Base-by-base conservation (phyloP, 2,888 invertebrate genomes). In the Parnassius glacialis region DNA sequence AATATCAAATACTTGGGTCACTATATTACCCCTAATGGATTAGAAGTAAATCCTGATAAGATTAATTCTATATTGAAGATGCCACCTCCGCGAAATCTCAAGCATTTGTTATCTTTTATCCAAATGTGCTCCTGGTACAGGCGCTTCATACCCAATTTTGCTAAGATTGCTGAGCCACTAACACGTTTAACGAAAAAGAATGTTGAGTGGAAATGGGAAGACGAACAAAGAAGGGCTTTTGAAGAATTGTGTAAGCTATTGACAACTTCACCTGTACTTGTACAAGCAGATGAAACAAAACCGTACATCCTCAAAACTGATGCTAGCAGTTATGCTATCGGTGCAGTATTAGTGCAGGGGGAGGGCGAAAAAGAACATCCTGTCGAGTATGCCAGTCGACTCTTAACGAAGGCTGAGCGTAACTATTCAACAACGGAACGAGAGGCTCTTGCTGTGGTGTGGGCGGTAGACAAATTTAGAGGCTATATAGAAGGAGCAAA, bases 401-500 rank as follows among this genome's bases (percentile, higher is more conserved):
- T 34, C 34, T 7, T 34, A 34, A 34, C 34, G 34, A 34, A 34
- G 7, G 34, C 34, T 34, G 7, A 34, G 7, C 7, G 34, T 0
- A 34, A 34, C 34, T 5, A 34, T 7, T 34, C 34, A 34, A 34
- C 34, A 34, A 34, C 34, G 5, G 34, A 34, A 34, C 7, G 34
- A 34, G 34, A 34, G 34, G 34, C 34, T 34, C 34, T 34, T 34
- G 34, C 34, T 34, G 34, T 52, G 2, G 69, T 71, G 1, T 74
- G 70, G 72, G 70, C 71, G 2, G 65, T 72, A 1, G 61, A 64
- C 0, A 62, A 62, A 9, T 74, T 70, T 54, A 53, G 72, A 2
- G 67, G 81, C 68, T 65, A 71, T 81, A 62, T 73, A 78, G 60
- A 83, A 72, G 55, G 70, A 78, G 77, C 84, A 72, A 69, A 20